phyloP scores from a whole-genome alignment of 2,113 vertebrate genomes.

The Dipodomys stephensi region DNA sequence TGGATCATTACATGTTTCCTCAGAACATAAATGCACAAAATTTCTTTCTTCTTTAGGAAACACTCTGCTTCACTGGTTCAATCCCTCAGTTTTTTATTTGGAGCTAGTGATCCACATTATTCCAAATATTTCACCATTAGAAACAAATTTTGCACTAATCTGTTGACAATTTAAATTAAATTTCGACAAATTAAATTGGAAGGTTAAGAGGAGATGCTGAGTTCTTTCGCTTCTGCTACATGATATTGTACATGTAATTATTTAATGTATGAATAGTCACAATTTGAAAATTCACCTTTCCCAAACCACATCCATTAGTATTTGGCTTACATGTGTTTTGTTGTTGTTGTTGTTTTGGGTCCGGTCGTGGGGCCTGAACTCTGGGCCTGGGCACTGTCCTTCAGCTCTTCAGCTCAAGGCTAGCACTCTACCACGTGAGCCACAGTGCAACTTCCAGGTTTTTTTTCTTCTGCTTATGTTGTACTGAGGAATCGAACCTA shows the following conservation, averaged over 20 bases:
- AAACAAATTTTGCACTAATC: slow-evolving; percentile 42
- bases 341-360: too few relatives aligned
- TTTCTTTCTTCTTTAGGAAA: slow-evolving; percentile 54
- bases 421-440: too few relatives aligned
- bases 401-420: too few relatives aligned
- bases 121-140: slow-evolving; percentile 11
- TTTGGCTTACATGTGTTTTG: not conserved
- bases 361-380: too few relatives aligned
- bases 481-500: too few relatives aligned
- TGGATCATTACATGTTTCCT: not conserved
- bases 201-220: not conserved
- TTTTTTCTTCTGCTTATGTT: too few relatives aligned
- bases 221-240: slow-evolving; percentile 27
- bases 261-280: slow-evolving; percentile 61
- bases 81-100: slow-evolving; percentile 32
- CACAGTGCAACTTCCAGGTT: too few relatives aligned
- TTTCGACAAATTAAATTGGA: slow-evolving; percentile 13
- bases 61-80: slow-evolving; percentile 39
- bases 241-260: not conserved
- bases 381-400: too few relatives aligned
- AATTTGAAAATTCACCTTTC: slow-evolving; percentile 20
- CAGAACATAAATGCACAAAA: slow-evolving; percentile 11
- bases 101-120: not conserved
- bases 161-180: not conserved
- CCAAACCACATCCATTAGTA: not conserved